Evolutionary conservation across 2,888 invertebrate species (phyloP).

Genomic region (Eilema griseolum): DNA sequence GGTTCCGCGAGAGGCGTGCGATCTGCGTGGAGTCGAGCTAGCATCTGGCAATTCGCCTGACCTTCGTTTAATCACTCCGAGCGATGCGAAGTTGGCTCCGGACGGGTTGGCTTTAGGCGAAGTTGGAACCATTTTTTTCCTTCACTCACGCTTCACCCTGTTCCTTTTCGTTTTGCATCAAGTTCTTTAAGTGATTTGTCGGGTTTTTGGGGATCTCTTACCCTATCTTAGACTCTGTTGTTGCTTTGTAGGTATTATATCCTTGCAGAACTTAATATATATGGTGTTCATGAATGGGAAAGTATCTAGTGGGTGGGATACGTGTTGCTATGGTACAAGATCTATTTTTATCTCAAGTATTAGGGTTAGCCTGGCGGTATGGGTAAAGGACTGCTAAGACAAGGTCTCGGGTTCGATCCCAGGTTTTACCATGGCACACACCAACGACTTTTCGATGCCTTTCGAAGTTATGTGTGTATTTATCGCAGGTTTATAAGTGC

Average conservation of each 20-base stretch:
- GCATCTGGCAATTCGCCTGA: slow-evolving; percentile 72
- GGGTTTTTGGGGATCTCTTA: slow-evolving; percentile 11
- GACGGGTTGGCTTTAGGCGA: slow-evolving; percentile 83
- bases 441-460: too few species aligned
- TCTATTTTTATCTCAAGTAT: slow-evolving; percentile 12
- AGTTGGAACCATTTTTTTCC: slow-evolving; percentile 66
- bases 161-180: slow-evolving; percentile 43
- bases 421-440: too few species aligned
- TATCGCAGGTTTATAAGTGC: too few species aligned
- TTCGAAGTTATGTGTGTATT: too few species aligned
- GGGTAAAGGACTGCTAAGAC: too few species aligned
- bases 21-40: slow-evolving; percentile 45
- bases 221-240: background rate
- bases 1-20: slow-evolving; percentile 55
- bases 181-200: slow-evolving; percentile 11
- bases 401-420: too few species aligned
- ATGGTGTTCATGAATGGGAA: background rate
- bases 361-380: too few species aligned
- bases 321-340: slow-evolving; percentile 8
- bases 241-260: background rate
- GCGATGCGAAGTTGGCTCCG: slow-evolving; percentile 73
- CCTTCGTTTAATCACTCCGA: slow-evolving; percentile 79
- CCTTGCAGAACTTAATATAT: background rate
- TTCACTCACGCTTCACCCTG: slow-evolving; percentile 58
- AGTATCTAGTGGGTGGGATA: background rate